Percentiles rank a stretch among this genome's conserved stretches.
These are phyloP conservation scores for Pholis gunnellus DNA, from an alignment of 2,113 vertebrate species.

Conservation along the genomic window DNA sequence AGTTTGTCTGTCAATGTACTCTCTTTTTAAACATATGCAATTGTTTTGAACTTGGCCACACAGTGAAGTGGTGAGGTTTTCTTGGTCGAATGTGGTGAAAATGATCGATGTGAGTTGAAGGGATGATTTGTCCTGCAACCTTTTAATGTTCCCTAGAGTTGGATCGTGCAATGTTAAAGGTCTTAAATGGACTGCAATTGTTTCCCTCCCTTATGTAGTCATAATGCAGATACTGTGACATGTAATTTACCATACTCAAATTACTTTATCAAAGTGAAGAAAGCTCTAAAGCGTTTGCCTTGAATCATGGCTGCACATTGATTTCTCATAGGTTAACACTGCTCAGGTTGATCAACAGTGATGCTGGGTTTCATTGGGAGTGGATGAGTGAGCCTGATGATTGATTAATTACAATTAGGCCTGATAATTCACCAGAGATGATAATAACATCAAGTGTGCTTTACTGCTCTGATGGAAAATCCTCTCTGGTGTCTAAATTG, in stretches of 20 bases:
- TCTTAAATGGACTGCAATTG: slow-evolving; percentile 51
- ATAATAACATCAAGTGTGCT: slow-evolving; percentile 81
- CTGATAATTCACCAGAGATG: slow-evolving; percentile 79
- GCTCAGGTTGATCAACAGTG: slow-evolving; percentile 68
- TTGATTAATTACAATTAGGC: slow-evolving; percentile 85
- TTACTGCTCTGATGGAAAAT: slow-evolving; percentile 80
- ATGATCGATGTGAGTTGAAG: slow-evolving; percentile 44
- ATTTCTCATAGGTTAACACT: slow-evolving; percentile 72
- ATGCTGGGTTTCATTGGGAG: slow-evolving; percentile 65
- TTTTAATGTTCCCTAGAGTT: slow-evolving; percentile 42
- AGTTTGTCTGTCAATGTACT: slow-evolving; percentile 63
- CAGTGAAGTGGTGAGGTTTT: slow-evolving; percentile 24
- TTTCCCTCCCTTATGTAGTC: slow-evolving; percentile 16
- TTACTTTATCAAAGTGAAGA: slow-evolving; percentile 49
- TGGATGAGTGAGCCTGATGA: slow-evolving; percentile 74
- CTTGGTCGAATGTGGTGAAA: slow-evolving; percentile 45
- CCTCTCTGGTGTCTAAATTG: slow-evolving; percentile 75
- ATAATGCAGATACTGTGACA: slow-evolving; percentile 41
- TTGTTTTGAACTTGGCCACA: slow-evolving; percentile 59
- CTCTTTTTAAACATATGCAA: slow-evolving; percentile 49
- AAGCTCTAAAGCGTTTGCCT: slow-evolving; percentile 8
- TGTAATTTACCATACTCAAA: slow-evolving; percentile 49
- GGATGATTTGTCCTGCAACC: slow-evolving; percentile 37
- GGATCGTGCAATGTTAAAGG: slow-evolving; percentile 30
- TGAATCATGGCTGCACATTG: slow-evolving; percentile 41